A percentile compares a stretch with the other conserved stretches of the same genome.
Conservation (phyloP, 2,113 vertebrate genomes). For the Amphiprion ocellaris region DNA sequence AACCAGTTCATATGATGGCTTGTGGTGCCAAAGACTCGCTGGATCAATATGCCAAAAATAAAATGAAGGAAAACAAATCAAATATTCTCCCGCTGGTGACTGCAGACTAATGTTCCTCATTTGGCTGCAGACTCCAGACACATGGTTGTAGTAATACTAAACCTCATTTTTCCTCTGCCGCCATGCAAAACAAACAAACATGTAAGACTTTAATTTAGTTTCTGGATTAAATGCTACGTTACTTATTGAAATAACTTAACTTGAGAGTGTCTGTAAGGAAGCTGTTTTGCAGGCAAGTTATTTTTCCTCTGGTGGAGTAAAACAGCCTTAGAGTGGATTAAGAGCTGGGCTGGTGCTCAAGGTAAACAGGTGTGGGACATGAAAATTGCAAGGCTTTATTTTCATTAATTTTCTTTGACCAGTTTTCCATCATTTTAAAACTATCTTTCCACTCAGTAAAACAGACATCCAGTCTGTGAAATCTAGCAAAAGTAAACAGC, state of each 20-base stretch:
- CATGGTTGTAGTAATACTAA: slow-evolving; percentile 37
- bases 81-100: neutral
- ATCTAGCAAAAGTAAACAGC: slow-evolving; percentile 2
- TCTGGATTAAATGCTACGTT: slow-evolving; percentile 27
- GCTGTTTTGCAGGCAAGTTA: neutral
- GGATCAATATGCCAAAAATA: slow-evolving; percentile 28
- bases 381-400: slow-evolving; percentile 9
- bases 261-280: slow-evolving; percentile 16
- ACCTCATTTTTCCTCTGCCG: slow-evolving; percentile 1
- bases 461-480: neutral
- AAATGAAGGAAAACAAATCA: slow-evolving; percentile 35
- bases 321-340: neutral
- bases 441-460: slow-evolving; percentile 6
- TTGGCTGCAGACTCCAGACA: slow-evolving; percentile 41
- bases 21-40: slow-evolving; percentile 3
- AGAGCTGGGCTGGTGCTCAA: neutral
- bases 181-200: slow-evolving; percentile 55
- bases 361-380: slow-evolving; percentile 32
- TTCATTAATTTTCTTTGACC: neutral
- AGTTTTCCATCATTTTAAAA: neutral
- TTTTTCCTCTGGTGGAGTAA: slow-evolving; percentile 13
- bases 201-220: slow-evolving; percentile 46
- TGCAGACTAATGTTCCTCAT: slow-evolving; percentile 33
- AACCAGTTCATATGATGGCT: neutral
- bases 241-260: slow-evolving; percentile 39